Base-by-base conservation (phyloP, 1,140 invertebrate species). In the Aphidius gifuensis region DNA sequence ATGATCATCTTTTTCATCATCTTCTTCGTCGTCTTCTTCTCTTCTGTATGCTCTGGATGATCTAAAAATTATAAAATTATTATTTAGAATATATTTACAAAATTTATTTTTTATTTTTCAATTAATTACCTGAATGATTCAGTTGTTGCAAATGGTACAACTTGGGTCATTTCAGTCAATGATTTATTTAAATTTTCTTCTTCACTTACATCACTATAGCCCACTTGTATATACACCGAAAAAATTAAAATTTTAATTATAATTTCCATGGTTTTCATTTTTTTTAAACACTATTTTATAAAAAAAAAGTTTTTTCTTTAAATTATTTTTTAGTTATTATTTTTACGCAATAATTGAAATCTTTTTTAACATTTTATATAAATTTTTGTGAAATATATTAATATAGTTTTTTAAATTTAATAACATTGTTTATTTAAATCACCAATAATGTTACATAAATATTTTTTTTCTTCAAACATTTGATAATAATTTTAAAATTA, bases 41-140 rank as follows among this genome's bases (percentile, higher is more conserved):
- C 69, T 68, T 6, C 68, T 72, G 59, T 75, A 74, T 60, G 68
- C 69, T 64, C 73, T 72, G 45, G 69, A 68, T 42, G 56, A 60
- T 59, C 77, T 80, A 46, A 62, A 46, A 8, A 42, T 21, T 21
- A 48, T 7, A 56, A 40, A 61, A 39, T 55, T 39, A 38, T 46
- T 0, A 60, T 16, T 8, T 23, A 23, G 5, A 0, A 55, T 55
- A 40, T 54, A 32, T 32, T 32, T 32, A 32, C 23, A 50, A 51
- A 23, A 46, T 60, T 21, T n/a, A 55, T 58, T 59, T 48, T 48
- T 55, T 43, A 16, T 16, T 16, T 16, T 16, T 16, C n/a, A 46
- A 51, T 23, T 5, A 9, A 55, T 65, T 64, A 78, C 76, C 73
- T 75, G 60, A 62, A 66, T 4, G 69, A 68, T 62, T 72, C 63